These are phyloP conservation scores for Stegostoma tigrinum DNA, from an alignment of 2,113 vertebrate genomes.

Conservation along the genomic window DNA sequence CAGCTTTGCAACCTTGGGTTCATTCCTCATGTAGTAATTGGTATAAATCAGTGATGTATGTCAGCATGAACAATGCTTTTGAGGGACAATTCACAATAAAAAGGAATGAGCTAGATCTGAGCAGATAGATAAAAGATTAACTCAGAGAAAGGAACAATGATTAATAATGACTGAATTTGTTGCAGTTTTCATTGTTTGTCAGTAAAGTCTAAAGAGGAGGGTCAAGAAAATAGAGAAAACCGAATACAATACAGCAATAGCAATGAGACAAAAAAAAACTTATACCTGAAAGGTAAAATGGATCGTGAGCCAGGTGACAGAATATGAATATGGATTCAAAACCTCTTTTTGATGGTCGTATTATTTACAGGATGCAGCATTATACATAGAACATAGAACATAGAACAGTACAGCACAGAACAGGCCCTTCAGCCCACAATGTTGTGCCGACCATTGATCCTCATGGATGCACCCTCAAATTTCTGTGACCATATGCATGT, in stretches of 20 bases:
- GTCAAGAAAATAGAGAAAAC: background rate
- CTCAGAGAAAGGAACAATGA: background rate
- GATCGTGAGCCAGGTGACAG: no score
- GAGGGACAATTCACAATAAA: background rate
- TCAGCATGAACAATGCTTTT: background rate
- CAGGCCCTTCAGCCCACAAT: no score
- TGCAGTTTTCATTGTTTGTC: background rate
- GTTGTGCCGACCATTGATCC: no score
- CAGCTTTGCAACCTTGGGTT: background rate
- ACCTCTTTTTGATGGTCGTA: no score
- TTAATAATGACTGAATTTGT: background rate
- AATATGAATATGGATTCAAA: no score
- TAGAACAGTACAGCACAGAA: no score
- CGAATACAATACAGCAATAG: background rate
- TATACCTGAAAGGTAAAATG: no score
- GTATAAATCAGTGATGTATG: background rate
- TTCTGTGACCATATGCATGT: no score
- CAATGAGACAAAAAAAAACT: background rate
- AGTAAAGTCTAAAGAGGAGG: background rate
- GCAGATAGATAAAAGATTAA: background rate
- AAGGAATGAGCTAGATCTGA: background rate
- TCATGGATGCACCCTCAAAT: no score
- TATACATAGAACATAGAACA: no score
- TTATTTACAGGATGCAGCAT: no score
- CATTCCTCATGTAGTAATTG: background rate